phyloP scores from a whole-genome alignment of 1,140 invertebrate genomes.

The Musca vetustissima region DNA sequence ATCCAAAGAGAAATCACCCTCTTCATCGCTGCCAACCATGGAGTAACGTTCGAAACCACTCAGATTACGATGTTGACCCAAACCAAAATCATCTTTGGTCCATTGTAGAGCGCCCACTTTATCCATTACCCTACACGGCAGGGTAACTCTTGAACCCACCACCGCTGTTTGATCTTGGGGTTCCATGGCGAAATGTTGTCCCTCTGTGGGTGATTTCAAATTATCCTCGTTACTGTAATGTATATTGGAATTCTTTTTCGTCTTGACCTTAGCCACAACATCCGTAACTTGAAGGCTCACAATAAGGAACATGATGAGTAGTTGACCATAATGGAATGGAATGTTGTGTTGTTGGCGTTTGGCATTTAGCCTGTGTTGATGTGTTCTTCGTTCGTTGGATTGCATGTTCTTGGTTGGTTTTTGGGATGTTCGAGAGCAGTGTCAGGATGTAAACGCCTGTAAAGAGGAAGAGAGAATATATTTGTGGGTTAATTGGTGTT shows the following conservation, averaged over 20 bases:
- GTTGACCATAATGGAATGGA: neutral
- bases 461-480: neutral
- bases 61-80: slow-evolving; percentile 75
- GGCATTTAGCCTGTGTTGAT: neutral
- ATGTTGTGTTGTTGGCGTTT: slow-evolving; percentile 4
- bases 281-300: neutral
- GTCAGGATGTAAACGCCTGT: slow-evolving; percentile 20
- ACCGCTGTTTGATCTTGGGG: slow-evolving; percentile 78
- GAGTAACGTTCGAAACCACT: slow-evolving; percentile 76
- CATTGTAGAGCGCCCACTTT: slow-evolving; percentile 78
- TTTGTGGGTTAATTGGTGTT: too few species aligned
- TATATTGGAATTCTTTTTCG: slow-evolving; percentile 21
- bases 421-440: neutral
- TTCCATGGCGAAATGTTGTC: slow-evolving; percentile 77
- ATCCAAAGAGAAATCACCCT: slow-evolving; percentile 75
- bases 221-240: slow-evolving; percentile 15
- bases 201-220: neutral
- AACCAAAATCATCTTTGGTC: slow-evolving; percentile 82
- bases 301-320: neutral
- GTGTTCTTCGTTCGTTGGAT: neutral
- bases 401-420: neutral
- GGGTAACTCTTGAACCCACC: slow-evolving; percentile 68
- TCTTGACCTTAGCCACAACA: slow-evolving; percentile 10
- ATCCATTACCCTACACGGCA: slow-evolving; percentile 73
- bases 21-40: slow-evolving; percentile 80